Conservation (phyloP, 2,113 vertebrate species). For the Daboia siamensis region DNA sequence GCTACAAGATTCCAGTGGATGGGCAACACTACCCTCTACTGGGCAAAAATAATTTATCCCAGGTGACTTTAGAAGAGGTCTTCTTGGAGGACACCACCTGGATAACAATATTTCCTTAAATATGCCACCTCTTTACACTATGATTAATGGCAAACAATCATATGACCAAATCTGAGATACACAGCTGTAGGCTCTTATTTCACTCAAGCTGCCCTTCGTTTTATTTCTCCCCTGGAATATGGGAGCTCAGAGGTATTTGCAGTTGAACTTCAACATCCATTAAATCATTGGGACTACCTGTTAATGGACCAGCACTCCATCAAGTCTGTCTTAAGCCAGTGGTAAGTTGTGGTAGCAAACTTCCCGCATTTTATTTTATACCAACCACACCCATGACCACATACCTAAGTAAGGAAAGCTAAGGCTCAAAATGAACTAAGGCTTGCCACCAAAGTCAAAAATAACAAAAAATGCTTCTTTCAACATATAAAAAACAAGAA, state of each 20-base stretch:
- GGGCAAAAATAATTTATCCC: background rate
- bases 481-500: no score
- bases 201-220: background rate
- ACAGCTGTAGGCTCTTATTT: background rate
- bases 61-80: background rate
- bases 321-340: background rate
- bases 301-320: background rate
- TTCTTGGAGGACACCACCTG: background rate
- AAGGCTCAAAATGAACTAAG: no score
- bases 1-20: background rate
- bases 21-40: conserved; percentile 26
- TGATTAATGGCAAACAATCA: background rate
- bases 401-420: no score
- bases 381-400: background rate
- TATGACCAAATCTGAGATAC: background rate
- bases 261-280: background rate
- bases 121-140: background rate
- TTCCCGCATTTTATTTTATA: background rate
- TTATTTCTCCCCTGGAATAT: background rate
- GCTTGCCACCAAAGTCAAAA: no score
- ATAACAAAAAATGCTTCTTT: no score
- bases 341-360: background rate
- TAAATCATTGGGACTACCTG: background rate
- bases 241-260: background rate
- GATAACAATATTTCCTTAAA: background rate